Percentiles rank a stretch among this genome's conserved stretches.
phyloP scores from a whole-genome alignment of 2,888 invertebrate genomes.

The Ganaspis brasiliensis region DNA sequence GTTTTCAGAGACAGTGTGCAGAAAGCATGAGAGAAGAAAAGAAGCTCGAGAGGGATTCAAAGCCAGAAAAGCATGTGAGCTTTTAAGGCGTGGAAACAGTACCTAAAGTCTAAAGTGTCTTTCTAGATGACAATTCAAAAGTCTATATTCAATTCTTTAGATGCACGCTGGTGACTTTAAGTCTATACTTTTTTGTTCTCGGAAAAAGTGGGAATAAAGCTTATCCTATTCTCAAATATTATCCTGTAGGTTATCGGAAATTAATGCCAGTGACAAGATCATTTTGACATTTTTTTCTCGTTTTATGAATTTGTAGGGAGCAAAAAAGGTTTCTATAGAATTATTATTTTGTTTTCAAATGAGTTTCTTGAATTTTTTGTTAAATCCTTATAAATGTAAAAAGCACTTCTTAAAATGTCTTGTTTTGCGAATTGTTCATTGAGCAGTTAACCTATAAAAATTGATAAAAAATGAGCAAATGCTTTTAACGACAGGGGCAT shows the following conservation, averaged over 20 bases:
- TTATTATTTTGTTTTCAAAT: background rate
- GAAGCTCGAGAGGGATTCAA: background rate
- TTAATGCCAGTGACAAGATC: no score
- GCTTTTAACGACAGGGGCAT: background rate
- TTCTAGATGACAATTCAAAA: background rate
- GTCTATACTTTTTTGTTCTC: background rate
- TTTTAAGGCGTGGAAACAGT: background rate
- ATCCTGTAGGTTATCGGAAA: no score
- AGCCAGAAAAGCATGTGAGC: background rate
- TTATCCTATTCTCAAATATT: no score
- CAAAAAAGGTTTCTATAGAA: no score
- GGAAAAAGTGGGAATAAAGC: no score
- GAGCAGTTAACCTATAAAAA: conserved; percentile 1
- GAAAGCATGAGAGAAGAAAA: background rate
- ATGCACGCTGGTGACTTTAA: background rate
- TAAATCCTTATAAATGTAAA: no score
- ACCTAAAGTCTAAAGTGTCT: background rate
- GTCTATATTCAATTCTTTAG: background rate
- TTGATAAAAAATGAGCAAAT: background rate
- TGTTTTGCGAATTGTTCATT: background rate
- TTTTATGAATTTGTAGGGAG: no score
- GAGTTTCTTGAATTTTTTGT: background rate
- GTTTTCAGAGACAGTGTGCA: background rate
- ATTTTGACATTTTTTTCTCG: no score
- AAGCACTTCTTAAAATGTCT: background rate